phyloP scores from a whole-genome alignment of 2,888 invertebrate species.

The Phytoseiulus persimilis region DNA sequence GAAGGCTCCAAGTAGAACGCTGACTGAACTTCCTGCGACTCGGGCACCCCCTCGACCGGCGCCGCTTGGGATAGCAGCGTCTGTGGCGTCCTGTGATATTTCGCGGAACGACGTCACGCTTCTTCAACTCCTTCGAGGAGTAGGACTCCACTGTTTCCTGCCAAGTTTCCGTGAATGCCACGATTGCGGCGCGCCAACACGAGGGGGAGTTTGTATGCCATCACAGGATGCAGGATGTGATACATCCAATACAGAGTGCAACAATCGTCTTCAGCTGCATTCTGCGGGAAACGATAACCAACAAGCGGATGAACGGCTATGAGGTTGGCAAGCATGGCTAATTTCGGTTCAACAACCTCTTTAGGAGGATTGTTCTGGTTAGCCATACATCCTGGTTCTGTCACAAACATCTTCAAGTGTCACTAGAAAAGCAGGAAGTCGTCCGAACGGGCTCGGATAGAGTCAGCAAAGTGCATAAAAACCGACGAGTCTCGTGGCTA shows the following conservation, averaged over 20 bases:
- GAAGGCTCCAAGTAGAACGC: too few species aligned
- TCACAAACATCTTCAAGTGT: neutral
- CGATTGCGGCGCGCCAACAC: too few species aligned
- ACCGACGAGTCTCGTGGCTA: neutral
- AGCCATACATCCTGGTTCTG: neutral
- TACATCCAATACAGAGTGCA: neutral
- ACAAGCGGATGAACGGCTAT: neutral
- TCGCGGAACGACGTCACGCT: too few species aligned
- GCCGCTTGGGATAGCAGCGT: too few species aligned
- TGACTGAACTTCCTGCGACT: too few species aligned
- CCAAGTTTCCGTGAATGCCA: too few species aligned
- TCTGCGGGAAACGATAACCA: neutral
- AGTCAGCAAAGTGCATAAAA: neutral
- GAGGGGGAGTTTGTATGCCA: neutral
- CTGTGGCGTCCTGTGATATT: too few species aligned
- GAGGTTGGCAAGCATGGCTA: neutral
- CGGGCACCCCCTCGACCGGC: too few species aligned
- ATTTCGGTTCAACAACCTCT: constrained; percentile 5
- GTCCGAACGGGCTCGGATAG: neutral
- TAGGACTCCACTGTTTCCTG: too few species aligned
- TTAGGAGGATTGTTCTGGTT: neutral
- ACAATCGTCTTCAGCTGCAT: neutral
- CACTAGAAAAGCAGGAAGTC: constrained; percentile 5
- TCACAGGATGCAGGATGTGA: neutral
- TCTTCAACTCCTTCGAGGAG: too few species aligned